These are phyloP conservation scores for Digitonthophagus gazella DNA, from an alignment of 2,888 invertebrate species.

Conservation along the genomic window DNA sequence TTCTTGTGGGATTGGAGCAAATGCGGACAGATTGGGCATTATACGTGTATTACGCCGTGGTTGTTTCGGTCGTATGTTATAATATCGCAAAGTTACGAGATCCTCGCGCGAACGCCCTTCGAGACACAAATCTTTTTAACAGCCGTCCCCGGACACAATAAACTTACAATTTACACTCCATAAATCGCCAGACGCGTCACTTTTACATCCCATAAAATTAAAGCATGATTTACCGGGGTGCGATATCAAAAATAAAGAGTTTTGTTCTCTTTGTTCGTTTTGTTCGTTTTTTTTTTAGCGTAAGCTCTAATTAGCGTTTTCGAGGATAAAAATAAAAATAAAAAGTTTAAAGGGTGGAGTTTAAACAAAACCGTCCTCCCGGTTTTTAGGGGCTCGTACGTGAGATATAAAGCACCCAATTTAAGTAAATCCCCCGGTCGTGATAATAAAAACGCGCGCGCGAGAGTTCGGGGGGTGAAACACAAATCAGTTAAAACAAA, in stretches of 20 bases:
- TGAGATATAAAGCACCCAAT: conserved; percentile 28
- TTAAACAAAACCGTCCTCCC: neutral
- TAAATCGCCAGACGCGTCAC: conserved; percentile 1
- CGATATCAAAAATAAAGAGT: neutral
- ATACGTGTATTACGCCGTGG: conserved; percentile 29
- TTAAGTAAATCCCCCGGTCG: conserved; percentile 27
- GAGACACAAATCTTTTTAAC: conserved; percentile 28
- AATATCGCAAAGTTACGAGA: conserved; percentile 19
- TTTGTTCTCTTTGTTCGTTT: too few species aligned
- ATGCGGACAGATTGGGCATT: conserved; percentile 29
- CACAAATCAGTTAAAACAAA: conserved; percentile 47
- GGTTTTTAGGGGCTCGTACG: neutral
- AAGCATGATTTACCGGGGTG: conserved; percentile 12
- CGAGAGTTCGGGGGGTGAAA: conserved; percentile 22
- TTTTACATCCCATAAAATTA: conserved; percentile 19
- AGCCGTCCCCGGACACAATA: conserved; percentile 22
- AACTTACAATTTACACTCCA: conserved; percentile 28
- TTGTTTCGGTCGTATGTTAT: conserved; percentile 20
- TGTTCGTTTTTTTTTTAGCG: too few species aligned
- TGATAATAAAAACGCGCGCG: conserved; percentile 23
- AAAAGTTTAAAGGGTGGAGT: neutral
- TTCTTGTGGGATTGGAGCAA: conserved; percentile 24
- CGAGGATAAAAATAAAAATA: neutral
- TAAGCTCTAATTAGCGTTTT: neutral
- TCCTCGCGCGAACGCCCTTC: conserved; percentile 22